These are phyloP conservation scores for Sebastes schlegelii DNA, from an alignment of 2,113 vertebrate genomes.

Conservation along the genomic window DNA sequence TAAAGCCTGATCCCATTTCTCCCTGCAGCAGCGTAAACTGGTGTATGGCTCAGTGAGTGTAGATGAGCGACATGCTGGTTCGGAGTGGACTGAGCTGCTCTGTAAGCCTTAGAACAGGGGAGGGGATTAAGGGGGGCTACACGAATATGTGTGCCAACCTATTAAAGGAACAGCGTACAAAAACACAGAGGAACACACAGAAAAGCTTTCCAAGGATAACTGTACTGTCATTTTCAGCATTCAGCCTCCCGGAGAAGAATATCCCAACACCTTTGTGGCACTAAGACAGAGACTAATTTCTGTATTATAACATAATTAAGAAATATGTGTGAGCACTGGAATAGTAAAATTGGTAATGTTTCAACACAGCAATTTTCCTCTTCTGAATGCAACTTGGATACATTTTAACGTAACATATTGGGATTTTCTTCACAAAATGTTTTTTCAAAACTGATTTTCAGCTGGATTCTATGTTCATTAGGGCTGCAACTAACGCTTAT, in stretches of 20 bases:
- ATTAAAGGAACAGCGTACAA: slow-evolving; percentile 70
- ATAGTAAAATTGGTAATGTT: too few species aligned
- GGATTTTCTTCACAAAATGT: too few species aligned
- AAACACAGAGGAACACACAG: slow-evolving; percentile 40
- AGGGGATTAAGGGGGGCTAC: slow-evolving; percentile 48
- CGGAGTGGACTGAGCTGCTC: slow-evolving; percentile 55
- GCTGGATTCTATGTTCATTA: neutral
- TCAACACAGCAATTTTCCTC: neutral
- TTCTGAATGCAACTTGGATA: neutral
- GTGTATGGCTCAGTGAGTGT: slow-evolving; percentile 39
- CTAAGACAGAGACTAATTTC: neutral
- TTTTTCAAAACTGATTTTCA: too few species aligned
- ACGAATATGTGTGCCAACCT: slow-evolving; percentile 72
- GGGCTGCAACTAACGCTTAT: too few species aligned
- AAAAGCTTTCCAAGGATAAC: slow-evolving; percentile 24
- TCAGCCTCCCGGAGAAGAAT: neutral
- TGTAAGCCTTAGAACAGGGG: slow-evolving; percentile 54
- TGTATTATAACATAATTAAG: neutral
- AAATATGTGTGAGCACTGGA: neutral
- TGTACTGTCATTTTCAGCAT: neutral
- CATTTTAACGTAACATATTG: neutral
- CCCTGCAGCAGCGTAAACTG: slow-evolving; percentile 32
- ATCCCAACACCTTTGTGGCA: neutral
- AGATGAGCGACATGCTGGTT: slow-evolving; percentile 42
- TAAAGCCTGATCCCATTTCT: neutral